Evolutionary conservation across 2,113 vertebrate genomes (phyloP).

Genomic region (Butastur rufipennis): DNA sequence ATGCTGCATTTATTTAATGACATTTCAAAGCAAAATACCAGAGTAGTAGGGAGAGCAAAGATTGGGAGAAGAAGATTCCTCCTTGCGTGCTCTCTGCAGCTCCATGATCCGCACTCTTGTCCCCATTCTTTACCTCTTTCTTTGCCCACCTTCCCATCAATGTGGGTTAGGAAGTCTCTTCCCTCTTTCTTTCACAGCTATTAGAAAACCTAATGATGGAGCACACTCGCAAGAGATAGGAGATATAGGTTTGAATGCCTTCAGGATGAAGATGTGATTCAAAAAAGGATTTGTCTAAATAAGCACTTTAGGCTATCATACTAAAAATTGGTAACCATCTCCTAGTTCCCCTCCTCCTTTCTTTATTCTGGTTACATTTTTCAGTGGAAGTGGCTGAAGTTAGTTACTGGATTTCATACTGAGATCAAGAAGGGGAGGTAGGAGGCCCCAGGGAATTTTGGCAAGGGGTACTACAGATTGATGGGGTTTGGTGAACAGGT

Average conservation of each 20-base stretch:
- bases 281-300: not conserved
- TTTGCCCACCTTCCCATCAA: not conserved
- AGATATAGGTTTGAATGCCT: not conserved
- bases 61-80: not conserved
- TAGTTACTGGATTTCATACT: not conserved
- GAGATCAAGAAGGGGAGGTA: not conserved
- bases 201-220: not conserved
- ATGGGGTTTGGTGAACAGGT: not conserved
- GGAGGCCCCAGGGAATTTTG: not conserved
- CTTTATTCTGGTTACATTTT: not conserved
- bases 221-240: not conserved
- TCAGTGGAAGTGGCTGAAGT: not conserved
- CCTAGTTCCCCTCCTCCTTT: not conserved
- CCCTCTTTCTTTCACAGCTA: not conserved
- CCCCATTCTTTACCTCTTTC: not conserved
- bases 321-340: not conserved
- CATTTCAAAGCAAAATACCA: not conserved
- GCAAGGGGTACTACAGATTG: not conserved
- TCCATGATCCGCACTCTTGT: fast-evolving
- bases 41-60: not conserved
- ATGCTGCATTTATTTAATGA: not conserved
- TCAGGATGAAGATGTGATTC: not conserved
- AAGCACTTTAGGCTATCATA: not conserved
- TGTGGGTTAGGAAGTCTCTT: not conserved
- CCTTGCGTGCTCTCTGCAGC: not conserved